Evolutionary conservation across 2,888 invertebrate genomes (phyloP).

Genomic region (Cryptocephalus moraei): DNA sequence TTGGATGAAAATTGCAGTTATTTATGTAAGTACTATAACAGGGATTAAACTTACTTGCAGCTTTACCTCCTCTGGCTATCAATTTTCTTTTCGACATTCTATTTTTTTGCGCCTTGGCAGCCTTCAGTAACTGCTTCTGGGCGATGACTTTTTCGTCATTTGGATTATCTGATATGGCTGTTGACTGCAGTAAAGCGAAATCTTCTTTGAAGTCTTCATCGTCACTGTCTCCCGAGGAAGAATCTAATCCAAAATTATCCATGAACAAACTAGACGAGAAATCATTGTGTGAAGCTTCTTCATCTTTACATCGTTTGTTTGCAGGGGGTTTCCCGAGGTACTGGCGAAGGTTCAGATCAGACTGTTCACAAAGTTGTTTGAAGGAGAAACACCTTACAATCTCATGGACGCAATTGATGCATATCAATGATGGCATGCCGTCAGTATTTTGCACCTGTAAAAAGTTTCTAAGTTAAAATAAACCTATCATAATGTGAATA

Average conservation of each 20-base stretch:
- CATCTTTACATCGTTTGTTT: constrained; percentile 23
- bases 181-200: constrained; percentile 22
- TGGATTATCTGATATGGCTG: constrained; percentile 22
- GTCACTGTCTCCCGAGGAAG: constrained; percentile 31
- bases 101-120: constrained; percentile 31
- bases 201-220: constrained; percentile 32
- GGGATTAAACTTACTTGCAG: constrained; percentile 16
- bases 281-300: constrained; percentile 21
- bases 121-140: constrained; percentile 35
- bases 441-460: constrained; percentile 36
- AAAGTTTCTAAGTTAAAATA: too few species aligned
- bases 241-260: constrained; percentile 32
- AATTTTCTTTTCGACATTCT: constrained; percentile 33
- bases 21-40: neutral
- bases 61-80: constrained; percentile 26
- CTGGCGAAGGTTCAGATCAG: constrained; percentile 36
- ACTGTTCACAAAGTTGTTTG: constrained; percentile 40
- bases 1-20: too few species aligned
- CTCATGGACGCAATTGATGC: constrained; percentile 40
- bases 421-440: constrained; percentile 39
- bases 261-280: constrained; percentile 23
- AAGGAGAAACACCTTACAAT: constrained; percentile 40
- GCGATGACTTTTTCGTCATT: constrained; percentile 35
- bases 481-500: too few species aligned
- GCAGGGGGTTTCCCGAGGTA: constrained; percentile 33